These are phyloP conservation scores for Buceros bicornis DNA, from an alignment of 2,797 vertebrate species.

Conservation along the genomic window DNA sequence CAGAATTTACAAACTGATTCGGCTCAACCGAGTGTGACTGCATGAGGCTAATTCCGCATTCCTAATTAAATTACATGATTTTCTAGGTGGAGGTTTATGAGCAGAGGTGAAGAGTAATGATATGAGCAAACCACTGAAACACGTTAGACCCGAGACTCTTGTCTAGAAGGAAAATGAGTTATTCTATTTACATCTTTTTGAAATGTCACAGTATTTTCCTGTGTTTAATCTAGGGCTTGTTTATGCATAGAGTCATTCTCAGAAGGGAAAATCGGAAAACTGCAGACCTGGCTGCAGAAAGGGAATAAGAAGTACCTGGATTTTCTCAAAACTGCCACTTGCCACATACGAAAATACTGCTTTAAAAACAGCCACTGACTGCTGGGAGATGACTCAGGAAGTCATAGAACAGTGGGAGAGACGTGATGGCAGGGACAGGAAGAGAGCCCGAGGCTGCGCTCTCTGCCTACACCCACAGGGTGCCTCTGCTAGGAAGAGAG, in stretches of 20 bases:
- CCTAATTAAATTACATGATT: slow-evolving; percentile 71
- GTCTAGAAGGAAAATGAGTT: slow-evolving; percentile 20
- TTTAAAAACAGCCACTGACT: neutral
- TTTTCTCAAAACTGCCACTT: neutral
- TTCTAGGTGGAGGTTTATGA: slow-evolving; percentile 58
- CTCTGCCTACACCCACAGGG: neutral
- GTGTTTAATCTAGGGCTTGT: neutral
- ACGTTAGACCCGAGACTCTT: neutral
- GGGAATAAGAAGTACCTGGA: neutral
- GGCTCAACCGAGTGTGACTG: slow-evolving; percentile 37
- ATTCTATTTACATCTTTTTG: neutral
- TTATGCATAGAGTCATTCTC: neutral
- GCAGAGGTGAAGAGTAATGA: slow-evolving; percentile 41
- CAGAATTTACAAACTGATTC: slow-evolving; percentile 48
- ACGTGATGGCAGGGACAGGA: neutral
- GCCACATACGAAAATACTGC: neutral
- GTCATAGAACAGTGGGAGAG: neutral
- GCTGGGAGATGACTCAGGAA: neutral
- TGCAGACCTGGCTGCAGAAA: neutral
- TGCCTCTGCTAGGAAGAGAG: neutral
- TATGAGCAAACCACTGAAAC: neutral
- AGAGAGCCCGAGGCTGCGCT: neutral
- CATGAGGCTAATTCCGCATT: slow-evolving; percentile 48
- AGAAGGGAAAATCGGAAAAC: neutral
- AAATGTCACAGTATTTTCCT: slow-evolving; percentile 4